These are phyloP conservation scores for Papilio glaucus DNA, from an alignment of 1,140 invertebrate species.

Conservation along the genomic window DNA sequence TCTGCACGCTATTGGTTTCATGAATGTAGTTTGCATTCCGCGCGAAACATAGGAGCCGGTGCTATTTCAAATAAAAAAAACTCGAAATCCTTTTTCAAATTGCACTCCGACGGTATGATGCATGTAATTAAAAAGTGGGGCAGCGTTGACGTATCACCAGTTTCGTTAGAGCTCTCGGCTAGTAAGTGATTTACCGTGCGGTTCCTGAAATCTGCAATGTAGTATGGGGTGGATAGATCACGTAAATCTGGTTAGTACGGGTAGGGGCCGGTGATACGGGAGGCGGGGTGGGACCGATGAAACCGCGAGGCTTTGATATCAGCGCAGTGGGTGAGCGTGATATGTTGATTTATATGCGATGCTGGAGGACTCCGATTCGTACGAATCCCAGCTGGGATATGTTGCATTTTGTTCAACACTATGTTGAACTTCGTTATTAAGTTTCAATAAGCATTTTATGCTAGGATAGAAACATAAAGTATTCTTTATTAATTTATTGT, in stretches of 20 bases:
- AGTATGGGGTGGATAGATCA: constrained; percentile 37
- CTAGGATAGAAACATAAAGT: too few relatives aligned
- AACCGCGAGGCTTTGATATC: constrained; percentile 63
- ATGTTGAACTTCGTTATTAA: neutral
- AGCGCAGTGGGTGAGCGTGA: constrained; percentile 47
- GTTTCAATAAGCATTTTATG: too few relatives aligned
- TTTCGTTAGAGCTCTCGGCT: constrained; percentile 42
- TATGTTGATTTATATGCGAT: constrained; percentile 60
- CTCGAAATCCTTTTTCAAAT: constrained; percentile 69
- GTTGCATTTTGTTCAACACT: neutral
- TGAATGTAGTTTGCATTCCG: constrained; percentile 47
- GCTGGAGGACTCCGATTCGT: constrained; percentile 42
- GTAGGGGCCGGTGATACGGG: constrained; percentile 32
- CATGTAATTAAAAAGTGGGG: constrained; percentile 75
- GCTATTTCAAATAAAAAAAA: constrained; percentile 59
- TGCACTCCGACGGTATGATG: constrained; percentile 62
- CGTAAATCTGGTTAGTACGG: constrained; percentile 38
- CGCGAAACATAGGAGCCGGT: constrained; percentile 51
- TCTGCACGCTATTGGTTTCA: constrained; percentile 9
- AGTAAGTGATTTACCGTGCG: constrained; percentile 23
- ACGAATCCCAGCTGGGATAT: neutral
- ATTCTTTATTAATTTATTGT: too few relatives aligned
- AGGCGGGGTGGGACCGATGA: constrained; percentile 44
- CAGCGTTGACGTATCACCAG: constrained; percentile 48
- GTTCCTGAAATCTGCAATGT: neutral